Conservation (phyloP, 2,888 invertebrate genomes). For the Salpingus planirostris region DNA sequence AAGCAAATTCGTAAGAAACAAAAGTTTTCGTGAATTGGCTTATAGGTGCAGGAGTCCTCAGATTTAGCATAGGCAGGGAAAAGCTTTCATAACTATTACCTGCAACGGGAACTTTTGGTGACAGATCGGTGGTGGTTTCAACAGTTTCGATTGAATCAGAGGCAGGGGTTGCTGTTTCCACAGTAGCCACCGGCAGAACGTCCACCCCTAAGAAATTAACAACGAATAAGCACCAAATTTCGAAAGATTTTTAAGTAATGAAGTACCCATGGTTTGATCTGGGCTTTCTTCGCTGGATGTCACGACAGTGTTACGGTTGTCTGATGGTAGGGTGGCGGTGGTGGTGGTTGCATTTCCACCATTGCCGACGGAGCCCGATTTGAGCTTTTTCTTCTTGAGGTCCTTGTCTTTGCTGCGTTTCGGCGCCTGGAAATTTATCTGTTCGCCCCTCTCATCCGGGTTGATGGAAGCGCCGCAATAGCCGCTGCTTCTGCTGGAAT, state of each 20-base stretch:
- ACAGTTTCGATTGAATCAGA: slow-evolving; percentile 11
- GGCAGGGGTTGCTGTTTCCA: slow-evolving; percentile 10
- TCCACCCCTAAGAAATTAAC: slow-evolving; percentile 20
- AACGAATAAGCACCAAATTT: not conserved
- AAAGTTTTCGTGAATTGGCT: too few species aligned
- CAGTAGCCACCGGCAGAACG: slow-evolving; percentile 7
- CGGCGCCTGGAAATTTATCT: slow-evolving; percentile 41
- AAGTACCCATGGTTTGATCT: slow-evolving; percentile 17
- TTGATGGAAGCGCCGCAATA: slow-evolving; percentile 66
- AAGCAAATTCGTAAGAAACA: too few species aligned
- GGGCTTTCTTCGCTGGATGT: slow-evolving; percentile 10
- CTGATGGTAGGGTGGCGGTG: slow-evolving; percentile 13
- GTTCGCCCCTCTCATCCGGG: slow-evolving; percentile 36
- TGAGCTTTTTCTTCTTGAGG: slow-evolving; percentile 51
- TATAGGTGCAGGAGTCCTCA: too few species aligned
- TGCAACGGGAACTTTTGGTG: slow-evolving; percentile 17
- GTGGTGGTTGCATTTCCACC: slow-evolving; percentile 9
- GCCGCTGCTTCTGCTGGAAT: slow-evolving; percentile 72
- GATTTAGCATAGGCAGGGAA: too few species aligned
- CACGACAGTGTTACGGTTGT: slow-evolving; percentile 11
- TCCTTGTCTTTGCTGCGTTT: slow-evolving; percentile 53
- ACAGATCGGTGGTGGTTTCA: slow-evolving; percentile 5
- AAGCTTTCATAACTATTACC: too few species aligned
- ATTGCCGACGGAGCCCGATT: slow-evolving; percentile 24
- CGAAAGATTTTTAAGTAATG: not conserved